phyloP scores from a whole-genome alignment of 2,888 invertebrate genomes.

The Ephialtes manifestator region DNA sequence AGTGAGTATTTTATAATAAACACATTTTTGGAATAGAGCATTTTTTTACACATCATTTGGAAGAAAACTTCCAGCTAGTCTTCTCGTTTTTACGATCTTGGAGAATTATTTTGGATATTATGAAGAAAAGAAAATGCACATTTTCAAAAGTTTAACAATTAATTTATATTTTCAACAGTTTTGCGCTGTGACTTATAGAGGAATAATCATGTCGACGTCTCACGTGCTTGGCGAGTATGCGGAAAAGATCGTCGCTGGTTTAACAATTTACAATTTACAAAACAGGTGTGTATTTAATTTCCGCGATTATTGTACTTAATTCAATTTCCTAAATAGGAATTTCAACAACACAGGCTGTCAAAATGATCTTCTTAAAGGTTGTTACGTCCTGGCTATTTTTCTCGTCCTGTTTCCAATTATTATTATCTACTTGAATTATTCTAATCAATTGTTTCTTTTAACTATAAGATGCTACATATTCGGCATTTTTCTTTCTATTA shows the following conservation, averaged over 20 bases:
- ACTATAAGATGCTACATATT: too few species aligned
- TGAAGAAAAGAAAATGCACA: background rate
- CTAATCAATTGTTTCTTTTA: too few species aligned
- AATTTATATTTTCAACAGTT: constrained; percentile 81
- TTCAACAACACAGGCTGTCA: background rate
- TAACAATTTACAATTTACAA: constrained; percentile 90
- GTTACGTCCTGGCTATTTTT: too few species aligned
- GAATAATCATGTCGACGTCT: constrained; percentile 87
- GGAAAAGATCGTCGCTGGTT: constrained; percentile 93
- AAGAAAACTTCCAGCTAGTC: too few species aligned
- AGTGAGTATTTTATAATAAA: constrained; percentile 85
- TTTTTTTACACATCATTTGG: too few species aligned
- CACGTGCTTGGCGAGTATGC: constrained; percentile 90
- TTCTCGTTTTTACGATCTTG: too few species aligned
- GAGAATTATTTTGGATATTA: background rate
- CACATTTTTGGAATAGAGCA: too few species aligned
- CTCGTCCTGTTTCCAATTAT: too few species aligned
- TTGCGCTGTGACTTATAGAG: constrained; percentile 86
- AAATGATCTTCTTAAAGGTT: background rate
- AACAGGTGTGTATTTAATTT: constrained; percentile 82
- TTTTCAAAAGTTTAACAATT: background rate
- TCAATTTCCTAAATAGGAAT: background rate
- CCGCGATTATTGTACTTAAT: background rate
- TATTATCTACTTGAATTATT: too few species aligned
- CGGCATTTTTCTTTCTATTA: too few species aligned